Base-by-base conservation (phyloP, 92 coral and sea anemone genomes). In the Porites evermanni region DNA sequence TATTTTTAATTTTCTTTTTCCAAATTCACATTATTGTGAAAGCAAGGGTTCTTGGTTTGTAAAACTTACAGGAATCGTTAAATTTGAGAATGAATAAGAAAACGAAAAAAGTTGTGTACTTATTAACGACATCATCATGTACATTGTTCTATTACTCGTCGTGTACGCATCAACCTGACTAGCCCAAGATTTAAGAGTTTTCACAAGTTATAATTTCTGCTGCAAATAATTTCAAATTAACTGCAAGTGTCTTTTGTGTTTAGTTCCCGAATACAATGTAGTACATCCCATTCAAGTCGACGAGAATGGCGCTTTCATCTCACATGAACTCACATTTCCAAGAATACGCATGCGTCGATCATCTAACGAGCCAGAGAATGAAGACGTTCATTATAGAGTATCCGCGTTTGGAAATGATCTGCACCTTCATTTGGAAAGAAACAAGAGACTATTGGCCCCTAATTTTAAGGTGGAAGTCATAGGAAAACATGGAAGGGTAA, bases 191-290 rank as follows among this genome's bases (percentile, higher is more conserved):
- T 38, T 38, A 38, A 38, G 47, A 3, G 5, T 3, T 38, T 38
- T 38, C 47, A 38, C 47, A 3, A 38, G 5, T 38, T 38, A 38
- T 38, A 4, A 3, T 38, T 3, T 4, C 47, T 38, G 47, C 47
- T 4, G 0, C 5, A 38, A 38, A 38, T 4, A 38, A 4, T 38
- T 38, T 38, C 47, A 38, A 38, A 38, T 38, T 38, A 38, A 38
- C 47, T 38, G 47, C 47, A 38, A 3, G 0, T 0, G 47, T 38
- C 47, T 38, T 38, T 38, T 38, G 1, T 17, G 63, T 81, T 44
- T 86, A 97, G 99, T 95, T 6, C 99, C 99, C 12, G 99, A 95
- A 24, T 97, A 97, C 78, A 91, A 93, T 79, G 83, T 97, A 50
- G 92, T 91, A 1, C 95, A 88, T 67, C 99, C 99, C 7, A 75